Evolutionary conservation across 64 coral and sea anemone genomes (phyloP).

Genomic region (Acropora tenuis): DNA sequence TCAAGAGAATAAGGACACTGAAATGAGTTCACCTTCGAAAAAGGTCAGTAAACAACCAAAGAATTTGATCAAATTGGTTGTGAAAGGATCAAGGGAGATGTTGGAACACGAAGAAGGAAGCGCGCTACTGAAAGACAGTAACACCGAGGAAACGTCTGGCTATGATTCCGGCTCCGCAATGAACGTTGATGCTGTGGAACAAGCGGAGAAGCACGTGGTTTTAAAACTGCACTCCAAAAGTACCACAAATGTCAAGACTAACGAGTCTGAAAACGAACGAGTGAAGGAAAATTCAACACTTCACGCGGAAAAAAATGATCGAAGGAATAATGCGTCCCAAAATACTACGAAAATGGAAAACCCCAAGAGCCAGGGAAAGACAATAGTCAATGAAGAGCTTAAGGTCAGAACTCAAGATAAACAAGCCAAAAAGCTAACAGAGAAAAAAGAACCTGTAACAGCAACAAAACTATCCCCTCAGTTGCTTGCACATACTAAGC

Average conservation of each 20-base stretch:
- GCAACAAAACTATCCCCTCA: not conserved
- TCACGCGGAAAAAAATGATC: not conserved
- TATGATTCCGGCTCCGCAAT: not conserved
- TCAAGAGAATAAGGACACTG: not conserved
- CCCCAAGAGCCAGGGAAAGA: not conserved
- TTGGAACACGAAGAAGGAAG: not conserved
- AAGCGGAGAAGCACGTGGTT: not conserved
- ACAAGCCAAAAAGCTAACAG: not conserved
- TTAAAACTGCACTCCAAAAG: not conserved
- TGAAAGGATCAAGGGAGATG: not conserved
- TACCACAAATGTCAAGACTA: not conserved
- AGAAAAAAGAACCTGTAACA: not conserved
- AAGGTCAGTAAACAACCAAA: not conserved
- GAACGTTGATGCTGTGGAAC: not conserved
- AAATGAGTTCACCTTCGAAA: not conserved
- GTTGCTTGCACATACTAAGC: not conserved
- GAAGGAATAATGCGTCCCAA: not conserved
- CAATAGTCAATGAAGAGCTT: not conserved
- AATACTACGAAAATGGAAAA: not conserved
- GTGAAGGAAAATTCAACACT: not conserved
- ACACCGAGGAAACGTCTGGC: not conserved
- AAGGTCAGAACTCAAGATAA: not conserved
- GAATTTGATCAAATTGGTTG: conserved; percentile 16
- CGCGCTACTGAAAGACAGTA: not conserved
- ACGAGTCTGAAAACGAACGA: not conserved